Evolutionary conservation across 2,888 invertebrate genomes (phyloP), one percentile per base, ranked within the genome.

Genomic region (Yponomeuta evonymella): DNA sequence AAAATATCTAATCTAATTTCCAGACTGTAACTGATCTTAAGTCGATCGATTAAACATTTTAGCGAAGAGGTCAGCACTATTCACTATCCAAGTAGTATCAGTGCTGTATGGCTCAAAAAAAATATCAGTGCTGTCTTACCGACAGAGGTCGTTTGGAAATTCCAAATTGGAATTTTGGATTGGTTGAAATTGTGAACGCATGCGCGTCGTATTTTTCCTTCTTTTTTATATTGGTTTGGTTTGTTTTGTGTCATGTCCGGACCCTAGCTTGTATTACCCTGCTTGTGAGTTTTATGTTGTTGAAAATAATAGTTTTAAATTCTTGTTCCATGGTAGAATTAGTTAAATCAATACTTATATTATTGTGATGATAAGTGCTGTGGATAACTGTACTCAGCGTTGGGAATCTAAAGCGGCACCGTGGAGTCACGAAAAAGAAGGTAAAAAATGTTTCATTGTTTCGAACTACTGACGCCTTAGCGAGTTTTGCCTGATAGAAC

Each of bases 401-500:
- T 89, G 91, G 91, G 87, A 91, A 88, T 81, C 85, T 88, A 93
- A 92, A 89, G 88, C 93, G 90, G 92, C 93, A 93, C 90, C 93
- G 93, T 93, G 93, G 93, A 93, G 93, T 92, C 93, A 88, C 90
- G 92, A 91, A 93, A 93, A 93, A 89, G 93, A 90, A 93, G 93
- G 93, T 93, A 91, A 88, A 87, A 86, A 83, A 75, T 75, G 83
- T 85, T 87, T 85, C 84, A 88, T 88, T 89, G 86, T 88, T 83
- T 85, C 33, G 12, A 70, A 62, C 62, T 33, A 81, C 76, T 76
- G 82, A 84, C 82, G 85, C 87, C 84, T 79, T 72, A 77, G 77
- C 73, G 9, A 43, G 43, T 43, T 76, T 69, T 63, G 58, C 10
- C n/a, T 75, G 74, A 74, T 73, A 78, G 75, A 81, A 81, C 79